Base-by-base conservation (phyloP, 1,140 invertebrate species). In the Eriocheir sinensis region DNA sequence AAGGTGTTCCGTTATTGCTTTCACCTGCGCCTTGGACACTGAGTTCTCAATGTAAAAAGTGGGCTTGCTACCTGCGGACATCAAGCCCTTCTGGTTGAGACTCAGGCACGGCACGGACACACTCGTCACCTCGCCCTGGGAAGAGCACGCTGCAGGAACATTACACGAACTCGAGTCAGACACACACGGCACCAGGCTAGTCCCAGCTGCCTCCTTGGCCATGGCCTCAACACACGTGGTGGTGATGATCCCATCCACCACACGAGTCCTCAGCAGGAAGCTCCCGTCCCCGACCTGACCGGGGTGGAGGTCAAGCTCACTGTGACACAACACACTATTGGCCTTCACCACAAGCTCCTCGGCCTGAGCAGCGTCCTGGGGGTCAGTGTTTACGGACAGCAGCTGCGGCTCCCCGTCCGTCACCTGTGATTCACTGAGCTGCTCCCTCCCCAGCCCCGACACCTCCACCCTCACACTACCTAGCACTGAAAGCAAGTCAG, bases 231-330 rank as follows among this genome's bases (percentile, higher is more conserved):
- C 89, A 94, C 89, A 91, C 17, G 94, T 90, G 60, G 89, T 92
- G 30, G 44, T 91, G n/a, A 94, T 94, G 41, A 94, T 91, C 8
- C 94, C 94, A 79, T 94, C 94, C 34, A 94, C 94, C 38, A 94
- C 72, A 17, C 88, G 94, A 4, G 94, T 94, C 44, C 94, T n/a
- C 32, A 94, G 32, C 48, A 94, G 21, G 72, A 94, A 91, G 32
- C 94, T 94, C 30, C 83, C 81, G 72, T 94, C 94, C 6, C 32
- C 34, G 0, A 30, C 83, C 40, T 6, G 17, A 36, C 17, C 40
- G 27, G 53, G 53, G 40, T 72, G 79, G 34, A 36, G 48, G 21
- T 36, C 36, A 36, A 72, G 60, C n/a, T n/a, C 60, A 4, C 60
- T 72, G 27, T 21, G 12, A n/a, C 60, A 72, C 27, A 72, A n/a